Evolutionary conservation across 2,888 invertebrate species (phyloP).

Genomic region (Ophion ventricosus): DNA sequence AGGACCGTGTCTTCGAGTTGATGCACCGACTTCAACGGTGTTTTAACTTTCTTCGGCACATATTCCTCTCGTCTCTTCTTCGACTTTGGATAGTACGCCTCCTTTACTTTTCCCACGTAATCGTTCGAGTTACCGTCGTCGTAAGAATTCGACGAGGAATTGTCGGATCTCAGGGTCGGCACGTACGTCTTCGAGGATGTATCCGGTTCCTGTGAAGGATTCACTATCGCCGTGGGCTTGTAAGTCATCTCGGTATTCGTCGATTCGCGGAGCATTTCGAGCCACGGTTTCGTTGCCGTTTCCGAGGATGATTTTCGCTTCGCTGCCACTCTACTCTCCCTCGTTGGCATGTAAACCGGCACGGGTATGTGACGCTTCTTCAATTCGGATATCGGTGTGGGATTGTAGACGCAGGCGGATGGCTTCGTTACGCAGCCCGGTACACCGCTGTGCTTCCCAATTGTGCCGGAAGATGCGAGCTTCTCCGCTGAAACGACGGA

Average conservation of each 20-base stretch:
- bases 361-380: slow-evolving; percentile 82
- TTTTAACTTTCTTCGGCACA: slow-evolving; percentile 80
- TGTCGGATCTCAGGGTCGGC: slow-evolving; percentile 77
- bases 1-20: slow-evolving; percentile 77
- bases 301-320: slow-evolving; percentile 80
- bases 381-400: slow-evolving; percentile 88
- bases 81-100: slow-evolving; percentile 78
- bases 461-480: slow-evolving; percentile 14
- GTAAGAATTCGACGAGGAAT: slow-evolving; percentile 73
- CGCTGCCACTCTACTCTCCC: slow-evolving; percentile 76
- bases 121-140: slow-evolving; percentile 77
- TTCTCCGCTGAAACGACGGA: slow-evolving; percentile 41
- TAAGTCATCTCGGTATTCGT: slow-evolving; percentile 74
- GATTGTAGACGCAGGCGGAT: slow-evolving; percentile 84
- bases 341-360: slow-evolving; percentile 78
- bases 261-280: slow-evolving; percentile 72
- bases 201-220: slow-evolving; percentile 66
- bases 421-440: slow-evolving; percentile 76
- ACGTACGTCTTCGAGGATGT: slow-evolving; percentile 73
- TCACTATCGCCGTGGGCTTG: slow-evolving; percentile 78
- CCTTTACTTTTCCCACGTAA: slow-evolving; percentile 75
- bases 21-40: slow-evolving; percentile 76
- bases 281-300: slow-evolving; percentile 74
- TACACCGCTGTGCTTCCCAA: slow-evolving; percentile 71
- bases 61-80: slow-evolving; percentile 81